Evolutionary conservation across 2,113 vertebrate species (phyloP).

Genomic region (Callionymus lyra): DNA sequence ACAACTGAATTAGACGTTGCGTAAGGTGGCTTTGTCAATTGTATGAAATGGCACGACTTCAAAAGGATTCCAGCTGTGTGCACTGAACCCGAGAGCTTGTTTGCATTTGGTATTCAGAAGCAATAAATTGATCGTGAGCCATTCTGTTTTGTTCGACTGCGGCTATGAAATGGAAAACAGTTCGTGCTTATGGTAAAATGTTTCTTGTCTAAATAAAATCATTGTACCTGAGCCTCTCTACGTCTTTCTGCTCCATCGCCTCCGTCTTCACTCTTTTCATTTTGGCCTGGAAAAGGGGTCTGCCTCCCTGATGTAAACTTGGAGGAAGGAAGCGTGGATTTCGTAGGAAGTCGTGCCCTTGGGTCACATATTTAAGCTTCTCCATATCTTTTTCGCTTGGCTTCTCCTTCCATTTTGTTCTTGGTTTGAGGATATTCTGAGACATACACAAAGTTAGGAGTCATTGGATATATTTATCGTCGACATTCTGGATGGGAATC

Average conservation of each 20-base stretch:
- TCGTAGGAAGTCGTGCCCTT: conserved; percentile 66
- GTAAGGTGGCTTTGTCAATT: not conserved
- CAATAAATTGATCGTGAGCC: not conserved
- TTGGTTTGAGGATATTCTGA: conserved; percentile 21
- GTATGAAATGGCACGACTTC: conserved; percentile 9
- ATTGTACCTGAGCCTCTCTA: conserved; percentile 59
- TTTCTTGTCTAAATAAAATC: not conserved
- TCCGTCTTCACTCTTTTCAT: conserved; percentile 37
- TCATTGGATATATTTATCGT: no score
- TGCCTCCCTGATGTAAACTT: conserved; percentile 58
- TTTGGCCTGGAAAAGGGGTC: conserved; percentile 66
- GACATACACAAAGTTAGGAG: no score
- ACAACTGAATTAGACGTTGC: not conserved
- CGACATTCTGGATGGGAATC: no score
- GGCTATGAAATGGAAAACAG: not conserved
- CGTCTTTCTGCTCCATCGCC: conserved; percentile 9
- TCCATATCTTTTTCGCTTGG: conserved; percentile 33
- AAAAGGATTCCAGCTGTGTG: conserved; percentile 1
- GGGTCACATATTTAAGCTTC: conserved; percentile 58
- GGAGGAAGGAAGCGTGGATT: conserved; percentile 81
- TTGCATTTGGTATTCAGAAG: conserved; percentile 2
- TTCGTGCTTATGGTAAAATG: not conserved
- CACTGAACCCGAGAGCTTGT: conserved; percentile 1
- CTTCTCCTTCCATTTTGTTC: conserved; percentile 43
- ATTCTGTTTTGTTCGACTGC: conserved; percentile 1